Percentiles rank a stretch among this genome's conserved stretches.
These are phyloP conservation scores for Herminia tarsipennalis DNA, from an alignment of 2,888 invertebrate species.

Conservation along the genomic window DNA sequence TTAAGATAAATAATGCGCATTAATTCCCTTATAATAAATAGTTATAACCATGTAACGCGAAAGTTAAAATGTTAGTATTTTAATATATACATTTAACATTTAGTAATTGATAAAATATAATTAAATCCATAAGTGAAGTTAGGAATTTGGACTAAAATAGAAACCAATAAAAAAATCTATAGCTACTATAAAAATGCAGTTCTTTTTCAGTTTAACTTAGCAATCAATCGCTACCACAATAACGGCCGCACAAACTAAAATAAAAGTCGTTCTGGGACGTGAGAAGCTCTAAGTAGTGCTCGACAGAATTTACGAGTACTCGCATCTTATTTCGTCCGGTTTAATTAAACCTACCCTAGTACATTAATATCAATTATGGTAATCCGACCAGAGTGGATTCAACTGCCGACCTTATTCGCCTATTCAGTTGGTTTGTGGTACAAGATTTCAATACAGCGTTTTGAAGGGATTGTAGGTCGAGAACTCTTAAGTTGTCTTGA, in stretches of 20 bases:
- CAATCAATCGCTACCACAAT: conserved; percentile 2
- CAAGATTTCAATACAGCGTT: conserved; percentile 43
- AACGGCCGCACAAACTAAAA: conserved; percentile 36
- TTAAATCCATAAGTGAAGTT: no score
- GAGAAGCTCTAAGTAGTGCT: conserved; percentile 41
- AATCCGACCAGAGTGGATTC: conserved; percentile 67
- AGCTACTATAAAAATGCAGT: neutral
- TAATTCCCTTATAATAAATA: no score
- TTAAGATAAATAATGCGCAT: no score
- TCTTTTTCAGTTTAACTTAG: neutral
- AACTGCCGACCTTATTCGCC: conserved; percentile 60
- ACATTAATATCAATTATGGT: conserved; percentile 80
- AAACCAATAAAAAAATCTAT: no score
- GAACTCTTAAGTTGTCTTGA: no score
- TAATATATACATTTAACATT: no score
- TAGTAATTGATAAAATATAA: no score
- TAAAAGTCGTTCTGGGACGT: conserved; percentile 43
- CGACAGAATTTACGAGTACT: conserved; percentile 57
- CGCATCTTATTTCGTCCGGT: conserved; percentile 64
- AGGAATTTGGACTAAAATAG: no score
- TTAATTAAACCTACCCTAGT: conserved; percentile 74
- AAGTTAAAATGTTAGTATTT: no score
- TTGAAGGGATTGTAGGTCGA: conserved; percentile 7
- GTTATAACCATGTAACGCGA: no score
- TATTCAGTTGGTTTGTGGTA: conserved; percentile 38